Base-by-base conservation (phyloP, 2,888 invertebrate genomes). In the Digitonthophagus gazella region DNA sequence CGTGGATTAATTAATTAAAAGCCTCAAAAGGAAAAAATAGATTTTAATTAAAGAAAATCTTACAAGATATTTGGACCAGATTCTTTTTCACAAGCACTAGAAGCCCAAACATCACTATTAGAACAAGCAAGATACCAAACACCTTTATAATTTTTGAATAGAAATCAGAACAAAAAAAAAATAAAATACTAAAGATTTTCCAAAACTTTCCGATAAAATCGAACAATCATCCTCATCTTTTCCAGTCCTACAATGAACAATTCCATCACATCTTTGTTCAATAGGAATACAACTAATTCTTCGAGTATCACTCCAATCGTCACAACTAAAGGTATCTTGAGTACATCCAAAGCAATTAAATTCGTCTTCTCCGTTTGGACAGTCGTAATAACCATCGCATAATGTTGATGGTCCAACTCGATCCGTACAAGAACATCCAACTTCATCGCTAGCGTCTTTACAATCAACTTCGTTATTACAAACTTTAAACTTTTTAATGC, bases 381-480 rank as follows among this genome's bases (percentile, higher is more conserved):
- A 95, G 77, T 95, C 93, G 0, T 80, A 76, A 3, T 87, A 81
- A n/a, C 90, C 90, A 78, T 94, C 94, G 78, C 94, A 94, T 0
- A 93, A 87, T 81, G 67, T 64, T 2, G 64, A 78, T 76, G 89
- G 89, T 69, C 80, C 81, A 75, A 86, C 88, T 66, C 83, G 84
- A 19, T 80, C 78, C 2, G 80, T 87, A 77, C 92, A 92, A 69
- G 85, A 85, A 78, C 93, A 93, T 11, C 89, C 88, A 72, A 87
- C 86, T 78, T 95, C 95, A 75, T 95, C 95, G 66, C 88, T 89
- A 73, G 90, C 89, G 77, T 94, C 93, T 72, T 86, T 83, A 77
- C 95, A 95, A 77, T 95, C 90, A 3, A 92, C 83, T 3, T 88
- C 83, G 0, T 92, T 93, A 77, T 95, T 93, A 78, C 95, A 95